Conservation (phyloP, 30 jellyfish, hydroid and myxozoan genomes). For the Aurelia coerulea region DNA sequence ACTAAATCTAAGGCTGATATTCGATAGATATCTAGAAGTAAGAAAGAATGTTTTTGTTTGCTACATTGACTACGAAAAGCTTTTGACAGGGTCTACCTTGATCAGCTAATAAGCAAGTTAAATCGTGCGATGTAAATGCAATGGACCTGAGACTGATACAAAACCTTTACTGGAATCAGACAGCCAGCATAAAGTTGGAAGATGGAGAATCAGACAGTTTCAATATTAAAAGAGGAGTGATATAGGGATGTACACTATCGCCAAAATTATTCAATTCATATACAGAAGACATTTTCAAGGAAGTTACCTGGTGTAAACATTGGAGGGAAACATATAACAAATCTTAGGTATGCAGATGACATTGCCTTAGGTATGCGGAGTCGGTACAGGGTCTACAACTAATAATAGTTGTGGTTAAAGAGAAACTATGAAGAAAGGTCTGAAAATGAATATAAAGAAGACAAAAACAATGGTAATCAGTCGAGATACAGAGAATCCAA, state of each 20-base stretch:
- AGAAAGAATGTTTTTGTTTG: too few relatives aligned
- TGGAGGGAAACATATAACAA: conserved; percentile 20
- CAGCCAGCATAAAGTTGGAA: conserved; percentile 5
- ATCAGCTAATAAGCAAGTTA: neutral
- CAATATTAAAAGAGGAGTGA: conserved; percentile 10
- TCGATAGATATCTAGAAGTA: too few relatives aligned
- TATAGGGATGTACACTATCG: conserved; percentile 18
- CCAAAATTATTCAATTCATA: conserved; percentile 7
- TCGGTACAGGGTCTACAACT: conserved; percentile 39
- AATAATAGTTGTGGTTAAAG: conserved; percentile 5
- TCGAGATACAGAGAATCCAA: too few relatives aligned
- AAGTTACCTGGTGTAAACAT: too few relatives aligned
- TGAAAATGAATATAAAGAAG: too few relatives aligned
- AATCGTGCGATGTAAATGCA: neutral
- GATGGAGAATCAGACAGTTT: neutral
- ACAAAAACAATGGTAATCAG: too few relatives aligned
- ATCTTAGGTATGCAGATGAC: conserved; percentile 57
- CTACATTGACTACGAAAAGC: too few relatives aligned
- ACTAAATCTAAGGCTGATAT: too few relatives aligned
- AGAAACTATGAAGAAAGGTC: conserved; percentile 9
- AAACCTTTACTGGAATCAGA: conserved; percentile 27
- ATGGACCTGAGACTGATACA: conserved; percentile 15
- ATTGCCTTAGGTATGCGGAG: conserved; percentile 27
- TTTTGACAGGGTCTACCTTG: neutral
- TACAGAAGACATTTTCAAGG: too few relatives aligned